Conservation (phyloP, 2,797 vertebrate species). For the Tangara arthus region DNA sequence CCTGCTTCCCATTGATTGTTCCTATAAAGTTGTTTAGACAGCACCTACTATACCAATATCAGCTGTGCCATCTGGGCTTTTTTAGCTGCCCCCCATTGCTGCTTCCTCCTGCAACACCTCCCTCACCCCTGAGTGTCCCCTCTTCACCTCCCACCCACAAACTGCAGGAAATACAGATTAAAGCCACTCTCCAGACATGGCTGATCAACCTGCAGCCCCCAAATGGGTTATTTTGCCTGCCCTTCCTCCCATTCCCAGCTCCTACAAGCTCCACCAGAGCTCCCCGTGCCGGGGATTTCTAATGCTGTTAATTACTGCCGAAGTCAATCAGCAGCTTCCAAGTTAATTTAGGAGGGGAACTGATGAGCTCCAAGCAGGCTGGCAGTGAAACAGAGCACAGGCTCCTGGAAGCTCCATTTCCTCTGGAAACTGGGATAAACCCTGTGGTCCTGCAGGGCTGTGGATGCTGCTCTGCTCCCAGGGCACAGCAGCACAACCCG, state of each 20-base stretch:
- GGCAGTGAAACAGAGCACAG: background rate
- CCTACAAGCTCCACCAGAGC: background rate
- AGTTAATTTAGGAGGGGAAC: constrained; percentile 9
- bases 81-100: background rate
- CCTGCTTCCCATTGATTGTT: background rate
- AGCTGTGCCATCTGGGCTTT: background rate
- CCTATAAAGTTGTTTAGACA: background rate
- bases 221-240: background rate
- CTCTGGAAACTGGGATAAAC: background rate
- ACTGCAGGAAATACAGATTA: background rate
- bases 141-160: background rate
- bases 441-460: background rate
- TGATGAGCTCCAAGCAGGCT: background rate
- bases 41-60: background rate
- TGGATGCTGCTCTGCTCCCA: background rate
- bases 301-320: background rate
- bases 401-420: background rate
- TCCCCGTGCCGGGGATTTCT: background rate
- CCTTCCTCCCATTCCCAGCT: background rate
- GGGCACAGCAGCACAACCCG: background rate
- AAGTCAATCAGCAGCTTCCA: background rate
- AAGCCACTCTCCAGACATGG: background rate
- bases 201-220: background rate
- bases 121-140: background rate
- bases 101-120: background rate